Base-by-base conservation (phyloP, 2,113 vertebrate species). In the Lasiurus borealis region DNA sequence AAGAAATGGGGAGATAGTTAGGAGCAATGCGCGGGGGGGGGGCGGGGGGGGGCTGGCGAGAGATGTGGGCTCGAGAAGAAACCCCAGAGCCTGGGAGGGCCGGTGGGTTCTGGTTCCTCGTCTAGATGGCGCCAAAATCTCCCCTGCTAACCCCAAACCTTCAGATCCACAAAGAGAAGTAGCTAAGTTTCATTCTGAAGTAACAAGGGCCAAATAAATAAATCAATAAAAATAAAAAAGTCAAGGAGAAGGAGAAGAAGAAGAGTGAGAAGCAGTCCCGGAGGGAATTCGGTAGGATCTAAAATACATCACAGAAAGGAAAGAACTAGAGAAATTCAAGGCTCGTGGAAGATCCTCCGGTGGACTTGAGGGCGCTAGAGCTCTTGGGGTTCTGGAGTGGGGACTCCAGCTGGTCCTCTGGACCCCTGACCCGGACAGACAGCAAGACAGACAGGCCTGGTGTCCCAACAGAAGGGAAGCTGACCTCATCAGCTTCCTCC, bases 251-350 rank as follows among this genome's bases (percentile, higher is more conserved):
- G 6, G 19, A 54, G 6, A 18, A 23, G 8, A 59, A 2, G 2
- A 69, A 59, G 76, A 19, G 19, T 40, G 76, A 12, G 7, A 66
- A 64, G 36, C 48, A 19, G 40, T 50, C 36, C 80, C 16, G 9
- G 18, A 48, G 3, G 8, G 23, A 57, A 75, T 46, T 76, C 21
- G 29, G n/a, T 6, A 52, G 57, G 31, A 21, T 46, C 11, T 5
- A 44, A n/a, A 88, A 76, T 64, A 80, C 23, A 40, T 40, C 40
- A 50, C 36, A 72, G 34, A 93, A 34, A 85, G 64, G 21, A 88
- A 86, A 78, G 11, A 77, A 48, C 36, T 44, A 59, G 52, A 90
- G 36, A 84, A 73, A 77, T 27, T 18, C 54, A 13, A 82, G 57
- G 64, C 48, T 71, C 16, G 10, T 1, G 1, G 44, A 27, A 48